Percentiles rank a stretch among this genome's conserved stretches.
Conservation (phyloP, 2,888 invertebrate genomes). For the Oscheius sp. region DNA sequence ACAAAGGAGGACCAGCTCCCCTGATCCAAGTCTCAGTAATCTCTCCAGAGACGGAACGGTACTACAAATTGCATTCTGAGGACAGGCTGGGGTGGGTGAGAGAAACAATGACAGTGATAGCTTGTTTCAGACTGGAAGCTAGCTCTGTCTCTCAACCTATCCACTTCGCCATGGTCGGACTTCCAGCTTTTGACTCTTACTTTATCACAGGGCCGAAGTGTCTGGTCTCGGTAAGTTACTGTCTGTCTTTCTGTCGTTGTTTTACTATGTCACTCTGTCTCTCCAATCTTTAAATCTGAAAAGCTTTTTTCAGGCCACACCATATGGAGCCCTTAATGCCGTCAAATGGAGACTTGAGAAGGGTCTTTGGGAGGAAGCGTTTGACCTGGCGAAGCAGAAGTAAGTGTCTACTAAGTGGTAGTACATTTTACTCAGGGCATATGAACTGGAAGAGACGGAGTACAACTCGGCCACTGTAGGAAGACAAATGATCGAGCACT, state of each 20-base stretch:
- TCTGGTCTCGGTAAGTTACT: slow-evolving; percentile 61
- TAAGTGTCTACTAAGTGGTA: background rate
- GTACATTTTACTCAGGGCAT: slow-evolving; percentile 34
- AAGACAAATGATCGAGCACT: slow-evolving; percentile 57
- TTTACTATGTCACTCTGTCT: background rate
- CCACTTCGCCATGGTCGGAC: slow-evolving; percentile 49
- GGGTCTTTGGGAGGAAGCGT: slow-evolving; percentile 62
- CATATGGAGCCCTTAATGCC: slow-evolving; percentile 67
- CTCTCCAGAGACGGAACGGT: slow-evolving; percentile 45
- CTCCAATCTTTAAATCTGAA: too few species aligned
- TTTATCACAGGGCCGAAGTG: slow-evolving; percentile 63
- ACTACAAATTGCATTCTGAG: slow-evolving; percentile 49
- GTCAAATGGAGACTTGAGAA: slow-evolving; percentile 70
- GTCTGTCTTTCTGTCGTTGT: background rate
- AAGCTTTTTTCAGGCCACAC: slow-evolving; percentile 54
- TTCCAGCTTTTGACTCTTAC: slow-evolving; percentile 61
- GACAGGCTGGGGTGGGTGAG: slow-evolving; percentile 37
- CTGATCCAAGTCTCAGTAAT: slow-evolving; percentile 50
- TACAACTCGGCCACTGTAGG: slow-evolving; percentile 52
- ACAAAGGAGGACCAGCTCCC: slow-evolving; percentile 42
- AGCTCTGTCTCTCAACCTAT: slow-evolving; percentile 42
- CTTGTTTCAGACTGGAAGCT: slow-evolving; percentile 40
- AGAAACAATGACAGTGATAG: background rate
- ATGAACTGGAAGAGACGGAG: slow-evolving; percentile 42
- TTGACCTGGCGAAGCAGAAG: slow-evolving; percentile 56